Evolutionary conservation across 2,113 vertebrate genomes (phyloP), one percentile per base, ranked within the genome.

Genomic region (Typhlomys cinereus): DNA sequence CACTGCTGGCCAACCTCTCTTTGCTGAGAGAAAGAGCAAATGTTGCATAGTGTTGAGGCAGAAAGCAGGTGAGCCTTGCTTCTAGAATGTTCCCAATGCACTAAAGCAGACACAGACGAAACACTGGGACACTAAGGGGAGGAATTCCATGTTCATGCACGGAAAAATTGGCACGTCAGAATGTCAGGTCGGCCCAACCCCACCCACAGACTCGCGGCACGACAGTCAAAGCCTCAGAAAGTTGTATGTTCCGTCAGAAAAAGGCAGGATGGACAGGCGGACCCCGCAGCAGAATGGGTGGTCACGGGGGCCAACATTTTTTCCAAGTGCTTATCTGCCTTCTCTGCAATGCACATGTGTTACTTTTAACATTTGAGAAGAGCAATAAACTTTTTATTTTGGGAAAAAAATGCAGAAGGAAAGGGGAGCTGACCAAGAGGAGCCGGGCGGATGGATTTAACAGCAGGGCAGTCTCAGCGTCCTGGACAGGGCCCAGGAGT

Each of bases 401-500:
- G 36, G 48, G 36, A 59, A 66, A 92, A 34, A 78, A 86, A 50
- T 8, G 48, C 50, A 81, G 48, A 48, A 73, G 52, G 80, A 66
- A 39, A 21, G 73, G 39, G 29, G 29, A 29, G 17, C 1, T 14
- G n/a, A 4, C 21, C 62, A 57, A 29, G 48, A 14, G 75, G 69
- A 64, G 31, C 69, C 20, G 0, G 54, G 88, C 73, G 17, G 85
- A 78, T 62, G 85, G 18, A 44, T 54, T 86, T 36, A 89, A 70
- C 93, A 86, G 91, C 70, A 61, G 62, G 21, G 70, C 46, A 67
- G 74, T 81, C 21, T 44, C 8, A 50, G 46, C 71, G 57, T 2
- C 71, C 92, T 78, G 95, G 80, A 61, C 3, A 0, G 74, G 67
- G 12, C 84, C 84, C 95, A 81, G 80, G 79, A 52, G 62, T 44